Conservation (phyloP, 1,140 invertebrate species). For the Metaphire vulgaris region DNA sequence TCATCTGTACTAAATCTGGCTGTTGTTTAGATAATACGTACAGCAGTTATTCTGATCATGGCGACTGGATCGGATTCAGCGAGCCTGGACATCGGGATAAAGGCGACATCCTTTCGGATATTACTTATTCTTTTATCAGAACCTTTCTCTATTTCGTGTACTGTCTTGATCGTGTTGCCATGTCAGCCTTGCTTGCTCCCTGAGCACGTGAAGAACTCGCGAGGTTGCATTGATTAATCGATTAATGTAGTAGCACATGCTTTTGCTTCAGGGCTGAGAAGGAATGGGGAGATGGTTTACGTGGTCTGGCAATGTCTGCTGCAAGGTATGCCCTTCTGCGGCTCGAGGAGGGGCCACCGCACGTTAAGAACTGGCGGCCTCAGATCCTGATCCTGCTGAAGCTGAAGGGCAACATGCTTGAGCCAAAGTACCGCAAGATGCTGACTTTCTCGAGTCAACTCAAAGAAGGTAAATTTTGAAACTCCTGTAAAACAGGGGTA, state of each 20-base stretch:
- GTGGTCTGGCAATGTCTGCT: conserved; percentile 90
- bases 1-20: too few species aligned
- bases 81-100: too few species aligned
- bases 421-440: conserved; percentile 64
- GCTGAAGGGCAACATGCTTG: conserved; percentile 40
- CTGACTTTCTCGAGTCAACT: conserved; percentile 93
- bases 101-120: conserved; percentile 60
- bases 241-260: too few species aligned
- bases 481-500: too few species aligned
- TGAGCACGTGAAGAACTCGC: too few species aligned
- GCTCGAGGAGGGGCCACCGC: conserved; percentile 88
- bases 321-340: conserved; percentile 89
- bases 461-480: conserved; percentile 83
- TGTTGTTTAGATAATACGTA: too few species aligned
- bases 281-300: conserved; percentile 99
- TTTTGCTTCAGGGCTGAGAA: conserved; percentile 75
- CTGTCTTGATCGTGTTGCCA: too few species aligned
- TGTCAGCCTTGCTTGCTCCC: too few species aligned
- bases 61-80: too few species aligned
- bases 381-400: conserved; percentile 76
- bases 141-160: too few species aligned
- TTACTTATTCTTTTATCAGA: conserved; percentile 94
- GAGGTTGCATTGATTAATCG: too few species aligned
- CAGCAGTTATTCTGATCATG: too few species aligned
- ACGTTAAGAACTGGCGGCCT: conserved; percentile 99